Evolutionary conservation across 2,113 vertebrate genomes (phyloP).

Genomic region (Cathartes aura): DNA sequence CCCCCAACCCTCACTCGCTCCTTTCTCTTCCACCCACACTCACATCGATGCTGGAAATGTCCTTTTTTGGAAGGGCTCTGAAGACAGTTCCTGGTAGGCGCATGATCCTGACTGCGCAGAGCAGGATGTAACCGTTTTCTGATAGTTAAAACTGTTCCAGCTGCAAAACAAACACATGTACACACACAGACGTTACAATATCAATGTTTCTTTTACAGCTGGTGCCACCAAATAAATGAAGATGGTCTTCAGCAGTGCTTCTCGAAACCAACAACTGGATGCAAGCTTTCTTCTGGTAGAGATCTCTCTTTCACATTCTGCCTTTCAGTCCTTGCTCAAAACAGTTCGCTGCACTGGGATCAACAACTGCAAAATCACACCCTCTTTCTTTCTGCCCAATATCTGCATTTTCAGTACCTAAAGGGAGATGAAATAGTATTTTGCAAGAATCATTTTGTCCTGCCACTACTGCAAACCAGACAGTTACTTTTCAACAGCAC

Average conservation of each 20-base stretch:
- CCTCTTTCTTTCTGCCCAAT: not conserved
- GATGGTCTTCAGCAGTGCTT: not conserved
- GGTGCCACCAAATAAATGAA: not conserved
- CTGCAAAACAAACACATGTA: not conserved
- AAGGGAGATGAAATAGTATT: not conserved
- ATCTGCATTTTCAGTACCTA: not conserved
- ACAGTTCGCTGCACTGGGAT: not conserved
- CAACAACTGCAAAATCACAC: not conserved
- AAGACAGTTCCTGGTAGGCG: not conserved
- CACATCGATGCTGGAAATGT: not conserved
- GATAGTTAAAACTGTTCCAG: not conserved
- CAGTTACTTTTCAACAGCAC: not conserved
- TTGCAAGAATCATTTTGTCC: not conserved
- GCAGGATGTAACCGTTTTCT: not conserved
- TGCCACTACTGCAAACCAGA: not conserved
- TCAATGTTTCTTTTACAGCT: not conserved
- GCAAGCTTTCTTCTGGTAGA: not conserved
- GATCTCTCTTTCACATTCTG: not conserved
- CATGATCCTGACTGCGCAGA: fast-evolving
- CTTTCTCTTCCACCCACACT: not conserved
- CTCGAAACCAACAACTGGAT: not conserved
- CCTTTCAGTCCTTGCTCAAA: not conserved
- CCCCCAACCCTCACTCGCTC: not conserved
- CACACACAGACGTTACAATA: not conserved
- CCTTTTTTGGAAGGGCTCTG: not conserved